Conservation (phyloP, 2,797 vertebrate species). For the Leucoraja ocellata region DNA sequence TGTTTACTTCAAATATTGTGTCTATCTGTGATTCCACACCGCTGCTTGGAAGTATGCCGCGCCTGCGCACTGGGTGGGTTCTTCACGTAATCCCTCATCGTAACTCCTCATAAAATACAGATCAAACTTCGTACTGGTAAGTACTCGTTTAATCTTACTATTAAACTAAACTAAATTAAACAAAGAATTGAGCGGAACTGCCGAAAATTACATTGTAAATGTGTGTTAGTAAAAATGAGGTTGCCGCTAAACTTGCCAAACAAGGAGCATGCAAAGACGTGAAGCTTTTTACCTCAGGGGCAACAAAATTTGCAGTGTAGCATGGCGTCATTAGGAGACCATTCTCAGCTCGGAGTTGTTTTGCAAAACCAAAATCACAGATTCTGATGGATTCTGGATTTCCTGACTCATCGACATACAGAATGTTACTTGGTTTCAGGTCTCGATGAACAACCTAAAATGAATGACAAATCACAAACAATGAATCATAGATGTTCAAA, state of each 20-base stretch:
- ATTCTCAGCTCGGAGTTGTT: conserved; percentile 87
- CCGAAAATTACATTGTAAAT: not conserved
- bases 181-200: not conserved
- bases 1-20: too few species aligned
- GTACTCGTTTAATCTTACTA: too few species aligned
- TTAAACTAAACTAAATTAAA: too few species aligned
- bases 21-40: too few species aligned
- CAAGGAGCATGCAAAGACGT: not conserved
- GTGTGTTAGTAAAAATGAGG: not conserved
- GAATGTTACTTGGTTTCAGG: conserved; percentile 89
- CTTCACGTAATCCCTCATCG: too few species aligned
- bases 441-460: conserved; percentile 87
- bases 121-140: too few species aligned
- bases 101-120: too few species aligned
- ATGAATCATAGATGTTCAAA: not conserved
- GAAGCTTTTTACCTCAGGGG: conserved; percentile 74
- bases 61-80: too few species aligned
- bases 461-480: conserved; percentile 26
- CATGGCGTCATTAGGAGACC: conserved; percentile 94
- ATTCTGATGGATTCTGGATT: conserved; percentile 85
- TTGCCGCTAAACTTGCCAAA: not conserved
- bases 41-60: too few species aligned
- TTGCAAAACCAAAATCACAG: conserved; percentile 88
- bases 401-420: conserved; percentile 82
- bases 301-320: conserved; percentile 92